These are phyloP conservation scores for Drosophila antonietae DNA, from an alignment of 2,888 invertebrate genomes.

Conservation along the genomic window DNA sequence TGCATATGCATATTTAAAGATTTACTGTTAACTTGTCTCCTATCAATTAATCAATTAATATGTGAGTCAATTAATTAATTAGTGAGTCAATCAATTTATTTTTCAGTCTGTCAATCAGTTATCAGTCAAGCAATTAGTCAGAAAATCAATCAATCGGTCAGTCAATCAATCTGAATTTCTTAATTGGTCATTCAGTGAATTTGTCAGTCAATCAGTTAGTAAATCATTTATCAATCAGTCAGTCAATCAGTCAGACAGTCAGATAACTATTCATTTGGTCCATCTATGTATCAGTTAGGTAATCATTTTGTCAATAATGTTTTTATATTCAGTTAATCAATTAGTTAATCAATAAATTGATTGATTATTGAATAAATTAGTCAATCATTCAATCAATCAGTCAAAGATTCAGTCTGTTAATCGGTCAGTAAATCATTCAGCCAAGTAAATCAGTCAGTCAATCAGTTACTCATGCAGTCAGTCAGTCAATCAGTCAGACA, in stretches of 20 bases:
- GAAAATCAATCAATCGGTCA: not conserved
- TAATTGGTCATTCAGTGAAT: not conserved
- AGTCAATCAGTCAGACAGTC: not conserved
- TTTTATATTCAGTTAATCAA: not conserved
- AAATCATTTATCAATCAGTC: no score
- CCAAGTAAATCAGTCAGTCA: not conserved
- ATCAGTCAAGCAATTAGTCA: not conserved
- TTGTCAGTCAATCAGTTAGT: not conserved
- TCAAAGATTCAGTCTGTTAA: no score
- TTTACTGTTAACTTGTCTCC: not conserved
- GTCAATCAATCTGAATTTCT: not conserved
- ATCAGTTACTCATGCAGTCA: not conserved
- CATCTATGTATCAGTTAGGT: no score
- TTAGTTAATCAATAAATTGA: no score
- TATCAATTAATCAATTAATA: not conserved
- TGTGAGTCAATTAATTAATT: not conserved
- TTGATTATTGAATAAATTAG: not conserved
- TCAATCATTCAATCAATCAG: no score
- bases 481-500: not conserved
- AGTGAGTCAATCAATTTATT: not conserved
- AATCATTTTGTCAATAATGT: not conserved
- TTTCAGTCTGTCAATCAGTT: not conserved
- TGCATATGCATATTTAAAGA: not conserved
- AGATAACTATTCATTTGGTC: not conserved
- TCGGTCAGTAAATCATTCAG: not conserved